Base-by-base conservation (phyloP, 1,140 invertebrate genomes). In the Zaprionus inermis region DNA sequence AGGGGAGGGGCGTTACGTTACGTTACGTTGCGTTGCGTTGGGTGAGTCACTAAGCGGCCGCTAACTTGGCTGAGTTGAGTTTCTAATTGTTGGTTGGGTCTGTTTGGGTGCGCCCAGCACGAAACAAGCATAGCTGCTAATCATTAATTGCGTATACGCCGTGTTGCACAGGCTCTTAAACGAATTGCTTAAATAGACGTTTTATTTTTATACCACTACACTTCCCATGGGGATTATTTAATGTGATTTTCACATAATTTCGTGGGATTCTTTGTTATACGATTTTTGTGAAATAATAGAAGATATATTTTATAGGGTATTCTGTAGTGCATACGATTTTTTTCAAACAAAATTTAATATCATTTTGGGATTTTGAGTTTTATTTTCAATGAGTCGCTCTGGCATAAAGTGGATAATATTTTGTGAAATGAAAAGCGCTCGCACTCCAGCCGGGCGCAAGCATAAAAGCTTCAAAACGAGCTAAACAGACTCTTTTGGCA, bases 1-100 rank as follows among this genome's bases (percentile, higher is more conserved):
- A 6, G 28, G 28, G 6, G 28, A 6, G 30, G 7, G 30, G 30
- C 30, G 30, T 32, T 32, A 32, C 30, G 30, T 32, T 32, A 32
- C 24, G 24, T 28, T 28, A 28, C 24, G 24, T 28, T 28, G 24
- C 60, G 68, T 64, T 71, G 49, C 46, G 65, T 79, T 78, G 65
- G 74, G 61, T 84, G 81, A 81, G 60, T 80, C 66, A 79, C 58
- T 72, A 64, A 83, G 71, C 61, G 75, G 38, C 49, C 59, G 55
- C 67, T 83, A 82, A 86, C 75, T 85, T 66, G 38, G 64, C 57
- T 56, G 54, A 61, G 64, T 49, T 69, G 82, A 44, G 82, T 80
- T 75, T 85, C 81, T 85, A 85, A 86, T 81, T 85, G 81, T 71
- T 64, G 64, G 73, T 64, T 81, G 67, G 56, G 51, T 24, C n/a